A percentile compares a stretch with the other conserved stretches of the same genome.
These are phyloP conservation scores for Akabosia matsudoensis DNA, from an alignment of 1,140 invertebrate genomes.

Conservation along the genomic window DNA sequence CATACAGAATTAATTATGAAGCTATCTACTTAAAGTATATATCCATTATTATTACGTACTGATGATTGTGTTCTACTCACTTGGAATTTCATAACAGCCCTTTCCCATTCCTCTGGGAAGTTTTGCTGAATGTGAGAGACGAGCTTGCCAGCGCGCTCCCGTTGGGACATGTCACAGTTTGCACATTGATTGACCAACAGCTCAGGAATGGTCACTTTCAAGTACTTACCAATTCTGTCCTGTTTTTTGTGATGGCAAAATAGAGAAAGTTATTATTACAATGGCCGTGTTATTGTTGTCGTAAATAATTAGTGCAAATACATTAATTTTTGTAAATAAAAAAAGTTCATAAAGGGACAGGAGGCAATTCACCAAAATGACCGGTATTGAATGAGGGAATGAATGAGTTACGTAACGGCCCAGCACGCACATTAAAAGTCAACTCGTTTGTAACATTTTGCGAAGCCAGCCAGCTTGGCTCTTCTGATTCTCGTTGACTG, in stretches of 20 bases:
- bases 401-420: background rate
- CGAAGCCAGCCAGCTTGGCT: background rate
- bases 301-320: conserved; percentile 2
- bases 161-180: conserved; percentile 41
- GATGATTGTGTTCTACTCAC: conserved; percentile 28
- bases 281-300: too few relatives aligned
- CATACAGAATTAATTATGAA: background rate
- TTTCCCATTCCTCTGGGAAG: conserved; percentile 46
- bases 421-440: background rate
- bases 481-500: too few relatives aligned
- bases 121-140: conserved; percentile 45
- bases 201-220: conserved; percentile 46
- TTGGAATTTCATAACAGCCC: conserved; percentile 47
- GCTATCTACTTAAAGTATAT: too few relatives aligned
- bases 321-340: background rate
- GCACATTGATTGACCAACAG: conserved; percentile 42
- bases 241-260: conserved; percentile 6
- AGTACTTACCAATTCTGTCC: conserved; percentile 42
- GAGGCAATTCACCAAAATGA: background rate
- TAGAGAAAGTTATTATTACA: conserved; percentile 10
- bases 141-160: conserved; percentile 41
- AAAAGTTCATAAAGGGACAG: background rate
- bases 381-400: background rate
- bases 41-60: too few relatives aligned
- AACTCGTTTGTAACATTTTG: background rate